phyloP scores from a whole-genome alignment of 2,888 invertebrate genomes.

The Geotrupes spiniger region DNA sequence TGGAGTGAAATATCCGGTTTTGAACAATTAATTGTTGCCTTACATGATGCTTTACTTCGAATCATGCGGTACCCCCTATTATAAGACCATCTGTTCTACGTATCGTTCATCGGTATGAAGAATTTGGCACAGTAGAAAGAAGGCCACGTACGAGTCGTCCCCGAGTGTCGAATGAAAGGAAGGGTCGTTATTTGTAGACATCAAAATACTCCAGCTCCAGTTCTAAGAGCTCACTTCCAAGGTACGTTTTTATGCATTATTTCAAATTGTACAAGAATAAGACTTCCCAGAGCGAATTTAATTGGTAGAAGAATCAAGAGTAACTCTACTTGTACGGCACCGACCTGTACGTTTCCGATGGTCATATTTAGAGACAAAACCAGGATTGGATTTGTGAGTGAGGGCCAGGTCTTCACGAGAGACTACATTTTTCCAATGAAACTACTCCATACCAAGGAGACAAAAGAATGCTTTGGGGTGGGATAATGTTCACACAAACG shows the following conservation, averaged over 20 bases:
- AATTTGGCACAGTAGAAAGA: neutral
- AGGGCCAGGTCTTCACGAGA: neutral
- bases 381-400: neutral
- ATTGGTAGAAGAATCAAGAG: constrained; percentile 1
- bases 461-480: neutral
- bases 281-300: too few relatives aligned
- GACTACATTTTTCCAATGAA: neutral
- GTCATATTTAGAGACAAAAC: neutral
- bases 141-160: constrained; percentile 4
- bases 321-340: constrained; percentile 4
- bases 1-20: constrained; percentile 4
- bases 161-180: constrained; percentile 6
- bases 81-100: too few relatives aligned
- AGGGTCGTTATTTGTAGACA: neutral
- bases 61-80: too few relatives aligned
- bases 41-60: constrained; percentile 1
- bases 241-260: constrained; percentile 3
- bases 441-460: neutral
- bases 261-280: neutral
- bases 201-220: constrained; percentile 1
- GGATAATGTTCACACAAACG: neutral
- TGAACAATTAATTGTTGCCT: constrained; percentile 1
- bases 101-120: neutral
- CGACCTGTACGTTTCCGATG: constrained; percentile 3
- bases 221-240: constrained; percentile 1